These are phyloP conservation scores for Drosophila watanabei DNA, from an alignment of 1,140 invertebrate genomes.

Conservation along the genomic window DNA sequence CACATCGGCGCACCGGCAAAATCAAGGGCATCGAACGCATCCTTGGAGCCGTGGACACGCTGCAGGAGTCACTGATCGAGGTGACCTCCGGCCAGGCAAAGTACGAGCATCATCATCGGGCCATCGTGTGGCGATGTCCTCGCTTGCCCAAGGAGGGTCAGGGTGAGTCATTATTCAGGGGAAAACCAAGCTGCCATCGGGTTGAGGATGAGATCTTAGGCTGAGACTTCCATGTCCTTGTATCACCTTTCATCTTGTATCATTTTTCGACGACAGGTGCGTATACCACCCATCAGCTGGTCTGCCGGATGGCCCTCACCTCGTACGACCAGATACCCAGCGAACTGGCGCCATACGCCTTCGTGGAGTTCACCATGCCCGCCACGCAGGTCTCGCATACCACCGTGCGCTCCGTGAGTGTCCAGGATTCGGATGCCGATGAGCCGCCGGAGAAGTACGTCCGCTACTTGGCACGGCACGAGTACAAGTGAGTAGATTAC, in stretches of 20 bases:
- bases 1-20: slow-evolving; percentile 95
- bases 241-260: too few relatives aligned
- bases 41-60: slow-evolving; percentile 95
- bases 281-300: slow-evolving; percentile 97
- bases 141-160: slow-evolving; percentile 98
- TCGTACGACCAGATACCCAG: slow-evolving; percentile 99
- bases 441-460: slow-evolving; percentile 99
- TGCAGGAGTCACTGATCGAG: slow-evolving; percentile 98
- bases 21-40: slow-evolving; percentile 97
- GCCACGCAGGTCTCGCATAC: slow-evolving; percentile 98
- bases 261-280: slow-evolving; percentile 92
- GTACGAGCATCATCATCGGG: slow-evolving; percentile 98
- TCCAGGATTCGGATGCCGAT: slow-evolving; percentile 94
- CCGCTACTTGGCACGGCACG: slow-evolving; percentile 97
- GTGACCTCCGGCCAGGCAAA: slow-evolving; percentile 99
- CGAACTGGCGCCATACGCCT: slow-evolving; percentile 93
- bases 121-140: slow-evolving; percentile 99
- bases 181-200: not conserved
- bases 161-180: slow-evolving; percentile 88
- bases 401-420: slow-evolving; percentile 97
- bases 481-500: slow-evolving; percentile 92
- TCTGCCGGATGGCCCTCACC: slow-evolving; percentile 96
- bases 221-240: not conserved
- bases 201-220: not conserved
- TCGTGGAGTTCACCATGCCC: slow-evolving; percentile 99